Conservation (phyloP, 2,113 vertebrate species). For the Tragelaphus strepsiceros region DNA sequence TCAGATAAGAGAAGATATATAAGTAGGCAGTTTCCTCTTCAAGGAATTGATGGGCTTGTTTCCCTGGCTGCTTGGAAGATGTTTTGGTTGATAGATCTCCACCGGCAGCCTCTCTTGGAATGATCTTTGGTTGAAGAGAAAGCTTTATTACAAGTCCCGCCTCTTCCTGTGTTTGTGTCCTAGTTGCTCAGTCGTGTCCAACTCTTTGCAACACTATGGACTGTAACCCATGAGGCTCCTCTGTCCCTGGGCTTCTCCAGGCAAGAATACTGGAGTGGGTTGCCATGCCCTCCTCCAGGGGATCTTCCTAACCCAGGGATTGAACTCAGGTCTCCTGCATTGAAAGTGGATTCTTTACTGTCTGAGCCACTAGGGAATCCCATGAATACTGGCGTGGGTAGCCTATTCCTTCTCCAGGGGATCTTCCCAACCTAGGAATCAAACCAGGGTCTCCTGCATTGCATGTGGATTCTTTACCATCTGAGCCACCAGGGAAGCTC, state of each 20-base stretch:
- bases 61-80: background rate
- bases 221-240: background rate
- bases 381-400: background rate
- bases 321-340: background rate
- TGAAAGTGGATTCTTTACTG: background rate
- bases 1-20: background rate
- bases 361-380: background rate
- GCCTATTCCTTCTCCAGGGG: background rate
- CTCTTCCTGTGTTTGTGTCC: background rate
- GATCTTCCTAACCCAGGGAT: background rate
- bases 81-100: background rate
- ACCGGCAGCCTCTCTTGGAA: too few relatives aligned
- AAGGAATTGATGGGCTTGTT: background rate
- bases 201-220: background rate
- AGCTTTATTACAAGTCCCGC: background rate
- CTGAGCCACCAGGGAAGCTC: background rate
- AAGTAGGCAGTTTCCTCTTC: background rate
- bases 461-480: background rate
- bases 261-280: background rate
- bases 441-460: background rate
- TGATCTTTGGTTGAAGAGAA: background rate
- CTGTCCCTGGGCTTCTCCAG: background rate
- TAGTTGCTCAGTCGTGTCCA: accelerated
- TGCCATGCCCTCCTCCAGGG: background rate
- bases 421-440: background rate